Evolutionary conservation across 1,140 invertebrate genomes (phyloP), one percentile per base, ranked within the genome.

Genomic region (Penaeus vannamei): DNA sequence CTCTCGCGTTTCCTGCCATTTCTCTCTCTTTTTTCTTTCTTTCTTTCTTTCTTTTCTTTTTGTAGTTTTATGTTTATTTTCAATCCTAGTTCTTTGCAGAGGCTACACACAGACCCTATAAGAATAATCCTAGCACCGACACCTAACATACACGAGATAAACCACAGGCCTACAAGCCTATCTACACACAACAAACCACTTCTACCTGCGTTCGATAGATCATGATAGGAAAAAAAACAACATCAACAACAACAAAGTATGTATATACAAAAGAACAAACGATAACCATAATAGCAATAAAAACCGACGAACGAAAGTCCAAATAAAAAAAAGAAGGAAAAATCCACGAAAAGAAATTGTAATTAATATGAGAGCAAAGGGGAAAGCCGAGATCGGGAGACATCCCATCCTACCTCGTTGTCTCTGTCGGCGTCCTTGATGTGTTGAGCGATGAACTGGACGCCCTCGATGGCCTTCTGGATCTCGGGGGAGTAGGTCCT

Each of bases 361-460:
- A 72, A 23, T 32, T 42, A 17, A 7, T 29, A 10, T 46, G n/a
- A 19, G 26, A 19, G 26, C 14, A 86, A 69, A 80, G 81, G 53
- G 66, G 17, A 42, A 88, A 94, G 94, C 5, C 14, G 23, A 17
- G 76, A 36, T 79, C 29, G 46, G 26, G 46, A 61, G 22, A n/a
- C 60, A 26, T 36, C 61, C 23, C 66, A n/a, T 12, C 32, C 77
- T 94, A 98, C 97, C 95, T 98, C 97, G 92, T 97, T 97, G 93
- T 98, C 97, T 93, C 97, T 97, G 93, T 98, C 98, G 76, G 97
- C 97, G 93, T 98, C 96, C 94, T 98, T 98, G 92, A 99, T 98
- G 93, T 99, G 98, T 93, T 99, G 97, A 32, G 98, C 98, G 92
- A 99, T 99, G 94, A 98, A 99, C 91, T 97, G 94, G 36, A 99